phyloP scores from a whole-genome alignment of 2,888 invertebrate species.

The Agrotis segetum region DNA sequence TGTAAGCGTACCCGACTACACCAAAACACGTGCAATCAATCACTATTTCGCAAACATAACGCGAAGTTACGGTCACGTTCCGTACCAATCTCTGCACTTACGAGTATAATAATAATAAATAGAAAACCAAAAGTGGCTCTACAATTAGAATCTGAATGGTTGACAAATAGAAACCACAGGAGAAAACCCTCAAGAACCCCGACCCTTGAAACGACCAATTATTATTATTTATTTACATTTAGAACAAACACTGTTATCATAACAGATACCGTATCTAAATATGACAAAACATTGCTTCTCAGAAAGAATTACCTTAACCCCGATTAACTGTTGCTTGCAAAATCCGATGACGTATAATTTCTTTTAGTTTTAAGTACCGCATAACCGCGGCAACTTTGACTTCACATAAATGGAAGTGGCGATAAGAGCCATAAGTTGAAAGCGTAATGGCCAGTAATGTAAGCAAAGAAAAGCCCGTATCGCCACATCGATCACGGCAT shows the following conservation, averaged over 20 bases:
- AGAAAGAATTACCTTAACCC: constrained; percentile 51
- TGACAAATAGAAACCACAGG: constrained; percentile 22
- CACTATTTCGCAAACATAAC: constrained; percentile 64
- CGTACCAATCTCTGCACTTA: constrained; percentile 56
- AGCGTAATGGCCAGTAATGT: constrained; percentile 76
- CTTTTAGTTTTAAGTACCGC: constrained; percentile 23
- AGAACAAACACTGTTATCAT: constrained; percentile 42
- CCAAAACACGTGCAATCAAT: constrained; percentile 68
- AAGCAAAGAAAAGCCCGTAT: constrained; percentile 73
- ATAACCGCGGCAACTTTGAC: constrained; percentile 29
- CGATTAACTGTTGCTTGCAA: constrained; percentile 36
- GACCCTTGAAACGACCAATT: constrained; percentile 54
- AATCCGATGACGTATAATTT: constrained; percentile 16
- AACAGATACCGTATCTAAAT: constrained; percentile 52
- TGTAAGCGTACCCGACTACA: constrained; percentile 56
- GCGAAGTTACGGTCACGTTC: constrained; percentile 65
- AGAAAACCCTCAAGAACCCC: constrained; percentile 34
- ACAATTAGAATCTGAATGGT: constrained; percentile 25
- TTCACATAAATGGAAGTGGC: constrained; percentile 60
- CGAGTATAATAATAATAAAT: constrained; percentile 50
- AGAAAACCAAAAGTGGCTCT: constrained; percentile 26
- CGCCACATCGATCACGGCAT: constrained; percentile 76
- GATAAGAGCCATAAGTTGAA: constrained; percentile 73
- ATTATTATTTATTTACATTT: constrained; percentile 34
- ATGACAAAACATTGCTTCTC: constrained; percentile 28